Percentiles rank a stretch among this genome's conserved stretches.
These are phyloP conservation scores for Pollenia amentaria DNA, from an alignment of 2,888 invertebrate genomes.

Conservation along the genomic window DNA sequence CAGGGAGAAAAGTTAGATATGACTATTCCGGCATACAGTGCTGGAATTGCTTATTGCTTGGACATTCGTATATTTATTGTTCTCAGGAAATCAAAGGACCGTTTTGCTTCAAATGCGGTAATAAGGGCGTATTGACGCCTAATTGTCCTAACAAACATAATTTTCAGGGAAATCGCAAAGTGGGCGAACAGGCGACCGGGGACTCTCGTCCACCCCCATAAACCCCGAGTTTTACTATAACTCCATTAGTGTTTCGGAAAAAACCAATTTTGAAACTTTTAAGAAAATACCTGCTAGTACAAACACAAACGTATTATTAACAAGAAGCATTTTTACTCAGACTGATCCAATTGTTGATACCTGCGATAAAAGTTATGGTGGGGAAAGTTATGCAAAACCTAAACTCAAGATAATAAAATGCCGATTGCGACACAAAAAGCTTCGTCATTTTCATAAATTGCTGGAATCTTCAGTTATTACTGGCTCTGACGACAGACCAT, in stretches of 20 bases:
- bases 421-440: constrained; percentile 6
- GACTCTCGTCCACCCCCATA: constrained; percentile 16
- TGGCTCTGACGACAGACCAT: constrained; percentile 32
- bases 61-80: constrained; percentile 34
- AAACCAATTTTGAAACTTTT: no score
- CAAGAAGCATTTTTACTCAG: neutral
- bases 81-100: neutral
- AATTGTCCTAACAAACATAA: constrained; percentile 20
- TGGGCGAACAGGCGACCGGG: constrained; percentile 44
- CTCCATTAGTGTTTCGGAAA: no score
- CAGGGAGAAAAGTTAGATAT: neutral
- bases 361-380: neutral
- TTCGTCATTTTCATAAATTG: neutral
- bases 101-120: constrained; percentile 51
- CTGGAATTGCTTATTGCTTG: constrained; percentile 29
- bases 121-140: constrained; percentile 10
- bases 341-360: neutral
- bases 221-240: constrained; percentile 32
- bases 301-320: neutral
- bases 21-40: constrained; percentile 50
- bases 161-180: constrained; percentile 36
- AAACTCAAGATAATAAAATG: constrained; percentile 7
- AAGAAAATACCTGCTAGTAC: no score
- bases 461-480: neutral
- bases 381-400: neutral